These are phyloP conservation scores for Platerodrilus igneus DNA, from an alignment of 2,888 invertebrate genomes.

Conservation along the genomic window DNA sequence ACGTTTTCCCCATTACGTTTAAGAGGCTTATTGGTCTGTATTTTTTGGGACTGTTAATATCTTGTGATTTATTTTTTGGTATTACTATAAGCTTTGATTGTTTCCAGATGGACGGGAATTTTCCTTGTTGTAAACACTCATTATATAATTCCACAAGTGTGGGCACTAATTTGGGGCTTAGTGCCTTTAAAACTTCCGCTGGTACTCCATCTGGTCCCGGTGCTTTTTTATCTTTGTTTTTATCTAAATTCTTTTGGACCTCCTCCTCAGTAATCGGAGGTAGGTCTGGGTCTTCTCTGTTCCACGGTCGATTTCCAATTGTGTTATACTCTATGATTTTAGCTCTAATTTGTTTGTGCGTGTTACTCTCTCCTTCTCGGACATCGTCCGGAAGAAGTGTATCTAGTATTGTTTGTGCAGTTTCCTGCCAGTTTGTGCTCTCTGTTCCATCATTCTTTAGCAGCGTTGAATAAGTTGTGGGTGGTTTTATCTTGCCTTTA, in stretches of 20 bases:
- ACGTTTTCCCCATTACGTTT: slow-evolving; percentile 1
- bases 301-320: too few relatives aligned
- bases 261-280: background rate
- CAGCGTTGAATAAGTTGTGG: slow-evolving; percentile 7
- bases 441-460: slow-evolving; percentile 5
- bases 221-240: slow-evolving; percentile 4
- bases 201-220: slow-evolving; percentile 13
- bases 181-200: slow-evolving; percentile 5
- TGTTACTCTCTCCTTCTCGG: background rate
- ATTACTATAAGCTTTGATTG: slow-evolving; percentile 11
- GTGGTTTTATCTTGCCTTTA: slow-evolving; percentile 6
- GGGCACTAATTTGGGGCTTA: background rate
- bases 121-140: slow-evolving; percentile 11
- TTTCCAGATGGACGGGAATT: slow-evolving; percentile 15
- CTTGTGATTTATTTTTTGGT: slow-evolving; percentile 4
- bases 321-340: background rate
- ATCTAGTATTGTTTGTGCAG: slow-evolving; percentile 6
- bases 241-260: background rate
- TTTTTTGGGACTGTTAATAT: background rate
- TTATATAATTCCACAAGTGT: slow-evolving; percentile 11
- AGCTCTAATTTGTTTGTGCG: slow-evolving; percentile 1
- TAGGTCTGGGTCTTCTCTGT: background rate
- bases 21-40: slow-evolving; percentile 7
- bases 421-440: slow-evolving; percentile 13
- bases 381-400: slow-evolving; percentile 15